Evolutionary conservation across 2,797 vertebrate species (phyloP), one percentile per base, ranked within the genome.

Genomic region (Erethizon dorsatum): DNA sequence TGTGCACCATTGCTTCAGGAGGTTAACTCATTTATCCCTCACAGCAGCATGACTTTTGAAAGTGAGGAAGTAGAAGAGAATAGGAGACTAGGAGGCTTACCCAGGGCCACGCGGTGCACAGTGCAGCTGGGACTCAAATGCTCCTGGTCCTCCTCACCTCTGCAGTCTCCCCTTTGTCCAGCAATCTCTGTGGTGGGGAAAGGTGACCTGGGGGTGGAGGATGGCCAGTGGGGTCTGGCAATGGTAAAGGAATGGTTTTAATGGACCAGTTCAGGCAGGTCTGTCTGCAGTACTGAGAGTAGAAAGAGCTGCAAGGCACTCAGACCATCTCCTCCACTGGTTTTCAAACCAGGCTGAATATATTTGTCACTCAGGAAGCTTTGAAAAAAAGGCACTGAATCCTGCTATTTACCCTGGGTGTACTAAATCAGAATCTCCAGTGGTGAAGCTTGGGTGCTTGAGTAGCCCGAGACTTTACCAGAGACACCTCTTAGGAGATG

Each of bases 301-400:
- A 83, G 67, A 73, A 37, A 61, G 56, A 92, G 45, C 88, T 61
- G 26, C 71, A 85, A 56, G 28, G 54, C n/a, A 57, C 80, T 86
- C 61, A 69, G 61, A 41, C 37, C 28, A 11, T 88, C 56, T 92
- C 18, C 50, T 69, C 22, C 65, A 65, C 33, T 94, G 50, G 37
- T 69, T 94, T 97, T 92, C 79, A 92, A 59, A 91, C 54, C 45
- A 63, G 82, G 28, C 45, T n/a, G 13, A 91, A 15, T 86, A 22
- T 80, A 31, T 87, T 86, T 61, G 59, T 83, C 45, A 50, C 31
- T 33, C 33, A 37, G 14, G 33, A 24, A 89, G 10, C 20, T 33
- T 91, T 71, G 41, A 67, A 37, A 88, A 88, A 45, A 87, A 69
- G 52, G 33, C 17, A n/a, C 11, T 24, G 26, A 87, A 67, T 87